Evolutionary conservation across 2,797 vertebrate genomes (phyloP).

Genomic region (Poeciliopsis presidionis): DNA sequence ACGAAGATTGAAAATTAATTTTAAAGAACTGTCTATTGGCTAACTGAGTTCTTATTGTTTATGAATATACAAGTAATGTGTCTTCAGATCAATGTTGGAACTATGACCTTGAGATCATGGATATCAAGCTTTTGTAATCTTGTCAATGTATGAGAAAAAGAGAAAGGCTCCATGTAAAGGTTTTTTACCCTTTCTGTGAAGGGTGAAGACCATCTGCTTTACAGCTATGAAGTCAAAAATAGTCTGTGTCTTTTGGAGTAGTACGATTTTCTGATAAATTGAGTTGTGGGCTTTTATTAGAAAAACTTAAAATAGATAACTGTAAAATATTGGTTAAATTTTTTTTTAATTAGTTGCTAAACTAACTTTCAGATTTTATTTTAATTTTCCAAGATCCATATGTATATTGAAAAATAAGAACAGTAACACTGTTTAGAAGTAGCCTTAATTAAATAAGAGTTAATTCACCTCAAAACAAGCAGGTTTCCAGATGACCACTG

Average conservation of each 20-base stretch:
- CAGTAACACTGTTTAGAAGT: neutral
- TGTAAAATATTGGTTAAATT: neutral
- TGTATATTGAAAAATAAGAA: neutral
- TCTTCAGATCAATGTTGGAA: neutral
- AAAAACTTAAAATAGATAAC: neutral
- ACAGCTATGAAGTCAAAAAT: neutral
- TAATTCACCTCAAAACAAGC: neutral
- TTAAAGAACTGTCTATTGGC: neutral
- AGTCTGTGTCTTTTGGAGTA: neutral
- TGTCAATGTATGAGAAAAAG: neutral
- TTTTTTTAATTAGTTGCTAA: neutral
- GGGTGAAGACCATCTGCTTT: neutral
- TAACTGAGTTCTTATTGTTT: neutral
- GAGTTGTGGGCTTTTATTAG: neutral
- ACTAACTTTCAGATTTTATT: neutral
- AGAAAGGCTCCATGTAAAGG: too few species aligned
- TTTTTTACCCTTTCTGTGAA: neutral
- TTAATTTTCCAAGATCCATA: neutral
- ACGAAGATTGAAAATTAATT: neutral
- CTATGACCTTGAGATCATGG: neutral
- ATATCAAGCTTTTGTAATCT: neutral
- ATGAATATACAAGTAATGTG: neutral
- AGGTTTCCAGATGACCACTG: neutral
- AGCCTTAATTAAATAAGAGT: neutral
- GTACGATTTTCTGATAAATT: neutral